Evolutionary conservation across 2,797 vertebrate species (phyloP).

Genomic region (Trichosurus vulpecula): DNA sequence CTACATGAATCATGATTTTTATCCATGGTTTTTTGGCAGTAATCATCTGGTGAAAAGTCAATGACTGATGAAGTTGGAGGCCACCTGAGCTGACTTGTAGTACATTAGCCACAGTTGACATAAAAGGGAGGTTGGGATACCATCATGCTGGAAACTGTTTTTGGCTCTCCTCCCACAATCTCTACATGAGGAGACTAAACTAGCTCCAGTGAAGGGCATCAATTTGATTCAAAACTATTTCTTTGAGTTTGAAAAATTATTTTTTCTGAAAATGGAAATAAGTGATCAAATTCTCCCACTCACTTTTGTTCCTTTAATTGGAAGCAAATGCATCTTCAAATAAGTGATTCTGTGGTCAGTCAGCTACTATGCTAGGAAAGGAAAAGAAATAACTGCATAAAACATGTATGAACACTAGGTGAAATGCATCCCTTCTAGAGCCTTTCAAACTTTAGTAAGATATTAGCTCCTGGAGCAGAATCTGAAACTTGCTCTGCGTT

Average conservation of each 20-base stretch:
- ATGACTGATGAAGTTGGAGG: neutral
- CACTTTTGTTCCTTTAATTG: neutral
- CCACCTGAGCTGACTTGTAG: neutral
- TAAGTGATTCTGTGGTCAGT: neutral
- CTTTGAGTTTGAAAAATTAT: neutral
- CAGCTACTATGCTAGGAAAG: neutral
- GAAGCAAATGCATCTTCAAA: neutral
- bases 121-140: neutral
- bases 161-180: neutral
- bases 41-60: neutral
- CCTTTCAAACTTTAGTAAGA: conserved; percentile 15
- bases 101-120: neutral
- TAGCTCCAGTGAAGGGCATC: neutral
- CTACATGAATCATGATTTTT: neutral
- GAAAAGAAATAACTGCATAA: conserved; percentile 9
- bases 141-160: neutral
- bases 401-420: neutral
- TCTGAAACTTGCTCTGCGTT: neutral
- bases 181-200: neutral
- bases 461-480: neutral
- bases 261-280: neutral
- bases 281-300: neutral
- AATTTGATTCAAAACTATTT: neutral
- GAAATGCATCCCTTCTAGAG: neutral
- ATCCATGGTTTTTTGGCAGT: neutral